A percentile compares a stretch with the other conserved stretches of the same genome.
Evolutionary conservation across 1,140 invertebrate genomes (phyloP).

Genomic region (Bilobella aurantiaca): DNA sequence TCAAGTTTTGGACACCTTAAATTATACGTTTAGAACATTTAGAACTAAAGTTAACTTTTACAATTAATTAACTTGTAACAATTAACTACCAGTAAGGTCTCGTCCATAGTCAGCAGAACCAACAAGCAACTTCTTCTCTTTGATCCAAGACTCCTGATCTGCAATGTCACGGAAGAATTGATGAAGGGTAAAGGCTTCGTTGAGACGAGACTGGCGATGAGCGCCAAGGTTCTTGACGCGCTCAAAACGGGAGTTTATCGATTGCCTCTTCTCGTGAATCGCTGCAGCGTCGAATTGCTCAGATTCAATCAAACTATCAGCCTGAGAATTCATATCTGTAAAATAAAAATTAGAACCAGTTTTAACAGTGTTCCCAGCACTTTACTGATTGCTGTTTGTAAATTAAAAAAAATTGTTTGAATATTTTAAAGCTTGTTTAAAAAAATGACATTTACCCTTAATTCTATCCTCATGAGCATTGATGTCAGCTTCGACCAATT

Average conservation of each 20-base stretch:
- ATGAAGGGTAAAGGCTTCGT: slow-evolving; percentile 93
- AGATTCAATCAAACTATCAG: slow-evolving; percentile 84
- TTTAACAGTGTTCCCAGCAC: slow-evolving; percentile 24
- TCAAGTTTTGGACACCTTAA: slow-evolving; percentile 80
- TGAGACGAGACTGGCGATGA: slow-evolving; percentile 73
- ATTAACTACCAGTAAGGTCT: slow-evolving; percentile 73
- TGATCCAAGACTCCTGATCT: slow-evolving; percentile 99
- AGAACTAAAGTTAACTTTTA: not conserved
- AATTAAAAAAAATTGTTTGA: no score
- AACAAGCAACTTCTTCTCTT: slow-evolving; percentile 96
- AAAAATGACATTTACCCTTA: slow-evolving; percentile 49
- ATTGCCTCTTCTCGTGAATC: slow-evolving; percentile 83
- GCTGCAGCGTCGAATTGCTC: slow-evolving; percentile 88
- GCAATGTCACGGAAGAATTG: slow-evolving; percentile 99
- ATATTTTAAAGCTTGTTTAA: no score
- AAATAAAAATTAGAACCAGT: slow-evolving; percentile 34
- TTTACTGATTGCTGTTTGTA: not conserved
- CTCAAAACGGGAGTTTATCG: slow-evolving; percentile 89
- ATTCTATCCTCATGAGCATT: slow-evolving; percentile 91
- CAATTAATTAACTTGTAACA: no score
- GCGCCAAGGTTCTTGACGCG: slow-evolving; percentile 85
- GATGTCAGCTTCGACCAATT: slow-evolving; percentile 94
- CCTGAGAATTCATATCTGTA: slow-evolving; percentile 80
- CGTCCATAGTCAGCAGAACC: slow-evolving; percentile 96
- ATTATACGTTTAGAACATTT: not conserved